Conservation (phyloP, 35 echinoderm and acorn worm species). For the Heliocidaris erythrogramma region DNA sequence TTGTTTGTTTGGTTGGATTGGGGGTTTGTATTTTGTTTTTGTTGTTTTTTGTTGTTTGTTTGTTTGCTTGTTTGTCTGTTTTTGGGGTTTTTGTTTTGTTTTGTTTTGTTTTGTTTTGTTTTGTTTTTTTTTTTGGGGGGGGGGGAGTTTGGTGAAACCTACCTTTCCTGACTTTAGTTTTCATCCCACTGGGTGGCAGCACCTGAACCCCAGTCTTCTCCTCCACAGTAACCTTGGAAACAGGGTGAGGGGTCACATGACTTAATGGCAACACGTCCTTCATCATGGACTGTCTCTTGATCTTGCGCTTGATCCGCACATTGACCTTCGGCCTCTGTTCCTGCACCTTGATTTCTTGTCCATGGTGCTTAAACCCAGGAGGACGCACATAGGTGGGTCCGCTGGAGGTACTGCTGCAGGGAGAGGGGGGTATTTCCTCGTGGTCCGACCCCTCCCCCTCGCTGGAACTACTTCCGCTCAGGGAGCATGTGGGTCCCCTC, state of each 20-base stretch:
- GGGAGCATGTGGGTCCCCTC: slow-evolving; percentile 71
- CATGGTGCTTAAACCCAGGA: slow-evolving; percentile 90
- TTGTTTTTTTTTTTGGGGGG: not conserved
- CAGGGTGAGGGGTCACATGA: slow-evolving; percentile 15
- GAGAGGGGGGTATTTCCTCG: slow-evolving; percentile 88
- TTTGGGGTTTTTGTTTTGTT: too few relatives aligned
- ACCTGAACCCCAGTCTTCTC: not conserved
- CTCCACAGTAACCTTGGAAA: slow-evolving; percentile 12
- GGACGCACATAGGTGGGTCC: slow-evolving; percentile 88
- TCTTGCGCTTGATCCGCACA: slow-evolving; percentile 64
- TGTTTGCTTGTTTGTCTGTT: too few relatives aligned
- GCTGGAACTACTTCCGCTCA: slow-evolving; percentile 82
- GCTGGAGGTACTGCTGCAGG: slow-evolving; percentile 97
- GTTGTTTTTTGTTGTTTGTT: too few relatives aligned
- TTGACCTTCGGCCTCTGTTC: slow-evolving; percentile 22
- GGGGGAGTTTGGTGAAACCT: too few relatives aligned
- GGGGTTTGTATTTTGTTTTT: too few relatives aligned
- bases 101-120: too few relatives aligned
- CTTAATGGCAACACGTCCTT: slow-evolving; percentile 26
- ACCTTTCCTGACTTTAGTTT: slow-evolving; percentile 66
- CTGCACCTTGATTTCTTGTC: slow-evolving; percentile 71
- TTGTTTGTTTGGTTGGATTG: too few relatives aligned
- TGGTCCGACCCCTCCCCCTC: slow-evolving; percentile 89
- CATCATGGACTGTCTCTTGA: slow-evolving; percentile 74
- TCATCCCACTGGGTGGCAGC: slow-evolving; percentile 43